Evolutionary conservation across 2,888 invertebrate species (phyloP).

Genomic region (Trachelus tabidus): DNA sequence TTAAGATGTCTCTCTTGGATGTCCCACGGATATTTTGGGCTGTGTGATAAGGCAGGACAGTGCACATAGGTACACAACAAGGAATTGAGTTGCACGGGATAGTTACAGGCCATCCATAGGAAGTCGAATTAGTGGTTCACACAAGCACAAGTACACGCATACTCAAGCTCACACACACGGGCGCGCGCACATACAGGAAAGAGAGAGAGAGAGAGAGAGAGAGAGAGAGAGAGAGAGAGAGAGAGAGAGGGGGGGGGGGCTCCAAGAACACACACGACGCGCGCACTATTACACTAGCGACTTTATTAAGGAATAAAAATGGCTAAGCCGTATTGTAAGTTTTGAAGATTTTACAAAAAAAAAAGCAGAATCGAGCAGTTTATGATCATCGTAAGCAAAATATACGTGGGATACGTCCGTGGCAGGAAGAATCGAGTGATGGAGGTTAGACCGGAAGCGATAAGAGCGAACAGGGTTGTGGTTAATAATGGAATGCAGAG

Average conservation of each 20-base stretch:
- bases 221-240: accelerated
- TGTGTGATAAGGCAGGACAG: no score
- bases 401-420: not conserved
- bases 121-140: not conserved
- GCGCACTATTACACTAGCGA: not conserved
- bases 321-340: conserved; percentile 38
- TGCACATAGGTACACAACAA: no score
- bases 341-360: conserved; percentile 56
- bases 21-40: not conserved
- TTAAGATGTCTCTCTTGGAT: not conserved
- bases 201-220: no score
- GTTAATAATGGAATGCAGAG: conserved; percentile 33
- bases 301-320: conserved; percentile 33
- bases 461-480: not conserved
- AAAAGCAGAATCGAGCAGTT: conserved; percentile 1
- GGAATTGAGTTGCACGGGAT: no score
- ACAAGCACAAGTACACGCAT: not conserved
- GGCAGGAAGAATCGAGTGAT: not conserved
- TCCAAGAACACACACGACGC: not conserved
- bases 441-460: no score
- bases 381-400: not conserved
- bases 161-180: not conserved
- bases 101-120: no score
- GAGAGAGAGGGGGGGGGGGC: not conserved
- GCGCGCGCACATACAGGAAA: no score